Conservation (phyloP, 1,140 invertebrate species). For the Drosophila simulans region DNA sequence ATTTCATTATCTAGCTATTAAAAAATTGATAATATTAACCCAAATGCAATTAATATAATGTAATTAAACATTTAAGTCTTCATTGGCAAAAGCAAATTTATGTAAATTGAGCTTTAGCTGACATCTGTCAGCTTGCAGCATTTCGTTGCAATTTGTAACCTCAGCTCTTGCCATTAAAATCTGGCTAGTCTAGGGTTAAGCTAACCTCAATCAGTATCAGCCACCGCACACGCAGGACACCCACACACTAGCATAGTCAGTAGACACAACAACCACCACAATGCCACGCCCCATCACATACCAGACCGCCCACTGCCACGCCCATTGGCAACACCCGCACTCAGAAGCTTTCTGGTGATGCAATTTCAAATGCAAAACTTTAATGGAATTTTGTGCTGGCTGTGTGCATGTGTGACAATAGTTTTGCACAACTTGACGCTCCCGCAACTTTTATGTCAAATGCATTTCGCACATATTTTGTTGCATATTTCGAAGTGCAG, state of each 20-base stretch:
- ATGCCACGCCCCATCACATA: constrained; percentile 37
- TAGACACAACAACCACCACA: constrained; percentile 27
- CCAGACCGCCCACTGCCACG: constrained; percentile 11
- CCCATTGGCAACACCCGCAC: constrained; percentile 18
- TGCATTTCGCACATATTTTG: constrained; percentile 61
- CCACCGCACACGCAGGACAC: constrained; percentile 5
- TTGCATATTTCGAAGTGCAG: constrained; percentile 23
- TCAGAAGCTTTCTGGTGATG: constrained; percentile 53
- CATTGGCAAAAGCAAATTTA: background rate
- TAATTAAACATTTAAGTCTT: background rate
- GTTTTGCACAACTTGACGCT: constrained; percentile 62
- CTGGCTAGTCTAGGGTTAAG: constrained; percentile 42
- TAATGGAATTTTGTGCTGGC: constrained; percentile 68
- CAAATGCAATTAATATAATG: background rate
- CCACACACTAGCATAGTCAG: background rate
- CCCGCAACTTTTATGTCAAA: constrained; percentile 60
- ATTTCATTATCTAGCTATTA: too few species aligned
- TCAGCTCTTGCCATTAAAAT: background rate
- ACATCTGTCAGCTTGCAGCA: background rate
- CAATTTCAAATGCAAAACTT: constrained; percentile 79
- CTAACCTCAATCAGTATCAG: constrained; percentile 56
- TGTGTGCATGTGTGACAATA: constrained; percentile 51
- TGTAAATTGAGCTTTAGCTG: too few species aligned
- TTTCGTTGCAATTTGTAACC: background rate
- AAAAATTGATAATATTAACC: too few species aligned